These are phyloP conservation scores for Ophiothrix spiculata DNA, from an alignment of 35 echinoderm and acorn worm genomes.

Conservation along the genomic window DNA sequence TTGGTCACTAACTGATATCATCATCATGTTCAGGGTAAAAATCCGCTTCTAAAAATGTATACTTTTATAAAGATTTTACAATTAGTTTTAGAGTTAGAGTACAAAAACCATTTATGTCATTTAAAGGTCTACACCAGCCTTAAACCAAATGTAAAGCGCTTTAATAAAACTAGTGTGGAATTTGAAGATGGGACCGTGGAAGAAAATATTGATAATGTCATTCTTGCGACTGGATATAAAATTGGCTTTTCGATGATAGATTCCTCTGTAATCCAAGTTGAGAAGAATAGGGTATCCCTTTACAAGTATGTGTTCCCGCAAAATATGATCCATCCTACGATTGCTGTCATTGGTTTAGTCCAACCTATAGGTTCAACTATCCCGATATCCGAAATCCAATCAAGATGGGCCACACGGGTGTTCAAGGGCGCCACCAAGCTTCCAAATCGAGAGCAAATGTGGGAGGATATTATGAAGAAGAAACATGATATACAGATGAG, in stretches of 20 bases:
- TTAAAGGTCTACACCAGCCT: too few species aligned
- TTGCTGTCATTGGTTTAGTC: conserved; percentile 67
- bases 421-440: conserved; percentile 58
- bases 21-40: too few species aligned
- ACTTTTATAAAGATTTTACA: too few species aligned
- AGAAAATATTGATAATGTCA: conserved; percentile 74
- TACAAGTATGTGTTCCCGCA: conserved; percentile 84
- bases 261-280: conserved; percentile 44
- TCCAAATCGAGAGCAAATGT: conserved; percentile 46
- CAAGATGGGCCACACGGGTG: conserved; percentile 69
- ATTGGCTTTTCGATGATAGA: conserved; percentile 72
- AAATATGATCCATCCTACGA: conserved; percentile 43
- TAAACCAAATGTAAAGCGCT: conserved; percentile 61
- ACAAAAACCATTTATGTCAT: too few species aligned
- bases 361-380: conserved; percentile 73
- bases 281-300: conserved; percentile 66
- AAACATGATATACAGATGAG: conserved; percentile 52
- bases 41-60: too few species aligned
- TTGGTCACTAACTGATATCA: too few species aligned
- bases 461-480: conserved; percentile 41
- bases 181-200: conserved; percentile 81
- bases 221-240: conserved; percentile 75
- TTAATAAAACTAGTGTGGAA: conserved; percentile 57
- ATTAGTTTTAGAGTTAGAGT: too few species aligned
- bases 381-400: conserved; percentile 81